Evolutionary conservation across 2,797 vertebrate genomes (phyloP).

Genomic region (Sebastes alutus): DNA sequence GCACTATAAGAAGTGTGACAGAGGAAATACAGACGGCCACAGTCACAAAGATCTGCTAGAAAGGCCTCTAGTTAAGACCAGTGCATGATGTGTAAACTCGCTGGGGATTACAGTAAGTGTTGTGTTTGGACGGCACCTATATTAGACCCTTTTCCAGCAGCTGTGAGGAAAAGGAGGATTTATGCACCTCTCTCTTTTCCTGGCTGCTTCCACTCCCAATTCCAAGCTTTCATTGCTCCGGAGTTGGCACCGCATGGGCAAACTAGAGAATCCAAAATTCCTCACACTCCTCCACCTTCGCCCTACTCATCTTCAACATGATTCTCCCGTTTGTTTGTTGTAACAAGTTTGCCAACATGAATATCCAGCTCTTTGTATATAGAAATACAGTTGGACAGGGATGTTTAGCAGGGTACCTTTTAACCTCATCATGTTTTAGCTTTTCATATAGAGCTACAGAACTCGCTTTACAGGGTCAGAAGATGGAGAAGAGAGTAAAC

Average conservation of each 20-base stretch:
- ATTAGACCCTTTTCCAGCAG: conserved; percentile 45
- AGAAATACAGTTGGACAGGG: background rate
- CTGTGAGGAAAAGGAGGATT: conserved; percentile 48
- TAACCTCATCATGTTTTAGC: conserved; percentile 18
- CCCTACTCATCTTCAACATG: conserved; percentile 36
- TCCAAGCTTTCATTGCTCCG: conserved; percentile 39
- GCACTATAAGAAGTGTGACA: background rate
- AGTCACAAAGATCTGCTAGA: background rate
- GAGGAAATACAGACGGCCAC: background rate
- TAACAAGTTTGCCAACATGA: conserved; percentile 33
- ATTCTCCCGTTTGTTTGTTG: conserved; percentile 49
- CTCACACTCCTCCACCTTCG: conserved; percentile 36
- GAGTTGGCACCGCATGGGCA: conserved; percentile 43
- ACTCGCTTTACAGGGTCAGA: conserved; percentile 24
- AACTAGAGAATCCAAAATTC: conserved; percentile 34
- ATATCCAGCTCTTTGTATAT: conserved; percentile 8
- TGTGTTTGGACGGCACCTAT: conserved; percentile 53
- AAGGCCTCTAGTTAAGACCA: conserved; percentile 23
- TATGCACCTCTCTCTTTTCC: conserved; percentile 36
- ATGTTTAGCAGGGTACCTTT: conserved; percentile 29
- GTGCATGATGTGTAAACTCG: conserved; percentile 30
- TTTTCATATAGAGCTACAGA: conserved; percentile 16
- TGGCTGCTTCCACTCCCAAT: conserved; percentile 34
- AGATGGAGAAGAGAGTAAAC: background rate
- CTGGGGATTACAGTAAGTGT: conserved; percentile 53